Percentiles rank a stretch among this genome's conserved stretches.
Evolutionary conservation across 1,140 invertebrate species (phyloP).

Genomic region (Tigriopus japonicus): DNA sequence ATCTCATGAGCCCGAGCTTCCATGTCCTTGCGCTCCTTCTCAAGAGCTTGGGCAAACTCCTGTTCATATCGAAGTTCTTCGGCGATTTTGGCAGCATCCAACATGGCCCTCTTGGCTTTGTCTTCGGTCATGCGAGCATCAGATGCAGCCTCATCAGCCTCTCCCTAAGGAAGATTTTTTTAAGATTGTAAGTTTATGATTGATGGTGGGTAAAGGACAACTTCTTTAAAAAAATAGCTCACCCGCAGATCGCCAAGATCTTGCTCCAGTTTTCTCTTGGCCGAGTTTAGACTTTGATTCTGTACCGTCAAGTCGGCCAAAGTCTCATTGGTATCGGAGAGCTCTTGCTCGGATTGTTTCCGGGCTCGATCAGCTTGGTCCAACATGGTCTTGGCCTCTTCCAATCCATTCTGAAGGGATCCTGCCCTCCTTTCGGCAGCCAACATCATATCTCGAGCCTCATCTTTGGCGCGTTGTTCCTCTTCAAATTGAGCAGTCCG

Average conservation of each 20-base stretch:
- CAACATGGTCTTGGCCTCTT: constrained; percentile 32
- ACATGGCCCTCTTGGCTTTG: constrained; percentile 93
- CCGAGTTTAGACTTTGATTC: constrained; percentile 70
- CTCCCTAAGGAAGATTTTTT: constrained; percentile 30
- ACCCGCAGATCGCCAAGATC: constrained; percentile 87
- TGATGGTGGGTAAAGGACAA: too few relatives aligned
- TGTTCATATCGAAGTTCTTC: constrained; percentile 64
- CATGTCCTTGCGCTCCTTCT: constrained; percentile 39
- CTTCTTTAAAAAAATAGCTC: constrained; percentile 21
- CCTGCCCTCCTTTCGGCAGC: constrained; percentile 35
- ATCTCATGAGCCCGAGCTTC: constrained; percentile 21
- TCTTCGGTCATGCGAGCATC: constrained; percentile 72
- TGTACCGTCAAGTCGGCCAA: constrained; percentile 84
- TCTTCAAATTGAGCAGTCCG: constrained; percentile 38
- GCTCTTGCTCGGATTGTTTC: constrained; percentile 68
- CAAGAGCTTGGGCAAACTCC: constrained; percentile 34
- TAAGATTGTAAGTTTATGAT: constrained; percentile 59
- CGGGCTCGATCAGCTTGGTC: constrained; percentile 64
- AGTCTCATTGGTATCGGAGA: constrained; percentile 88
- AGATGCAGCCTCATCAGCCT: constrained; percentile 37
- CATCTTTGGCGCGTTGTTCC: constrained; percentile 34
- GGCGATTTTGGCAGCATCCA: constrained; percentile 86
- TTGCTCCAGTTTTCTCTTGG: constrained; percentile 95
- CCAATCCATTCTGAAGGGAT: constrained; percentile 31
- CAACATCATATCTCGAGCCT: constrained; percentile 41